A percentile compares a stretch with the other conserved stretches of the same genome.
Evolutionary conservation across 2,797 vertebrate species (phyloP).

Genomic region (Sternotherus odoratus): DNA sequence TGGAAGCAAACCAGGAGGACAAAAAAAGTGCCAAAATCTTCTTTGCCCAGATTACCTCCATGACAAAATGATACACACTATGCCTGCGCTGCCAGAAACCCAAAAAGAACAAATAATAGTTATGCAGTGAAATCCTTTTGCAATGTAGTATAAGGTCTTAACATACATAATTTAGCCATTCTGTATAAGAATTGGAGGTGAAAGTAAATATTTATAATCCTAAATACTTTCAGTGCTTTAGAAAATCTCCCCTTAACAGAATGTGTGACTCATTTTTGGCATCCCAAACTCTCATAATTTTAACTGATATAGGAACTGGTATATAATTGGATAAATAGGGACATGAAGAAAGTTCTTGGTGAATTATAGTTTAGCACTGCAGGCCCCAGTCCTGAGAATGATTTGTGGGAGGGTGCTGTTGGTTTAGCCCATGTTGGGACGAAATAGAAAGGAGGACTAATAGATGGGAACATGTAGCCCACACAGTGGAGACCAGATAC

Average conservation of each 20-base stretch:
- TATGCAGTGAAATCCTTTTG: background rate
- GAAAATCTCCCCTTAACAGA: background rate
- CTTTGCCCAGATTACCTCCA: too few species aligned
- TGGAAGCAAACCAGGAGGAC: background rate
- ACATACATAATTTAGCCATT: background rate
- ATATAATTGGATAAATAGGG: background rate
- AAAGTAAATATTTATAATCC: background rate
- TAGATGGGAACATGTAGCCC: background rate
- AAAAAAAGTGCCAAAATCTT: background rate
- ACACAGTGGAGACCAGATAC: background rate
- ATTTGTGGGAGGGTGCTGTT: background rate
- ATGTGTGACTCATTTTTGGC: background rate
- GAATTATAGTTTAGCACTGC: background rate
- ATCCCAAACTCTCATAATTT: background rate
- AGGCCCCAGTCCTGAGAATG: background rate
- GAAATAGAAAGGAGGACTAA: rapidly evolving
- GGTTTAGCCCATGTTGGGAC: background rate
- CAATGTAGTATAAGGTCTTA: background rate
- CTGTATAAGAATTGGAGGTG: background rate
- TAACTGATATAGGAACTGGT: background rate
- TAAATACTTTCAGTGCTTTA: background rate
- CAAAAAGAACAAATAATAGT: background rate
- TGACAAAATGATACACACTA: too few species aligned
- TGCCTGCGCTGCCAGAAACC: background rate
- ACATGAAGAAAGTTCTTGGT: background rate